phyloP scores from a whole-genome alignment of 1,140 invertebrate species.

The Amphibalanus amphitrite region DNA sequence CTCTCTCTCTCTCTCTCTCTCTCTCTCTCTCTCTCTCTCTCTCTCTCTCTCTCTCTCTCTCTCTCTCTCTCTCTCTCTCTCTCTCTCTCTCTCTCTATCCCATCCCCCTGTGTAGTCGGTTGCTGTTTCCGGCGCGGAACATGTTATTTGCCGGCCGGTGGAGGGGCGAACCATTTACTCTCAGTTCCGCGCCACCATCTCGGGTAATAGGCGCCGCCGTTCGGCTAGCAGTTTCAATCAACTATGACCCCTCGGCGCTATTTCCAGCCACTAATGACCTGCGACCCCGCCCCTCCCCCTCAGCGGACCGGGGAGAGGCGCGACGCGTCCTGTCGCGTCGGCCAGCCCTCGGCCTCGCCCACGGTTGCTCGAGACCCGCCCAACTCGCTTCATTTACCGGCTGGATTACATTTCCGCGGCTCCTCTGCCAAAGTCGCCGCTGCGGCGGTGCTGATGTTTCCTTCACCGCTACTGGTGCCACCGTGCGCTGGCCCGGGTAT shows the following conservation, averaged over 20 bases:
- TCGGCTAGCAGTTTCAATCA: not conserved
- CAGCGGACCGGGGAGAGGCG: too few species aligned
- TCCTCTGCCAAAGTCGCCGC: too few species aligned
- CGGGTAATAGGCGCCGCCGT: not conserved
- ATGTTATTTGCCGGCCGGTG: not conserved
- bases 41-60: conserved; percentile 1
- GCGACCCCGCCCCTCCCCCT: too few species aligned
- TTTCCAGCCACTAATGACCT: not conserved
- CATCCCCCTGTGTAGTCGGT: too few species aligned
- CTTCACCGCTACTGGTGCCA: too few species aligned
- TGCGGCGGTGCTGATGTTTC: too few species aligned
- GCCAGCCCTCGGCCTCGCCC: too few species aligned
- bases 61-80: conserved; percentile 1
- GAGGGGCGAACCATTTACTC: not conserved
- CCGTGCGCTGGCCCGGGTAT: too few species aligned
- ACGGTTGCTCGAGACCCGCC: too few species aligned
- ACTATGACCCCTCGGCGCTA: not conserved
- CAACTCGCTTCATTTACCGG: not conserved
- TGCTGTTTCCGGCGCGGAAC: not conserved
- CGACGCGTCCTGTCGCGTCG: too few species aligned
- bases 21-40: not conserved
- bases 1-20: not conserved
- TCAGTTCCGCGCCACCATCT: not conserved
- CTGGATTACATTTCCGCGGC: not conserved
- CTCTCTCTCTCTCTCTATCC: not conserved